Conservation (phyloP, 2,113 vertebrate species). For the Rhegmatorhina hoffmannsi region DNA sequence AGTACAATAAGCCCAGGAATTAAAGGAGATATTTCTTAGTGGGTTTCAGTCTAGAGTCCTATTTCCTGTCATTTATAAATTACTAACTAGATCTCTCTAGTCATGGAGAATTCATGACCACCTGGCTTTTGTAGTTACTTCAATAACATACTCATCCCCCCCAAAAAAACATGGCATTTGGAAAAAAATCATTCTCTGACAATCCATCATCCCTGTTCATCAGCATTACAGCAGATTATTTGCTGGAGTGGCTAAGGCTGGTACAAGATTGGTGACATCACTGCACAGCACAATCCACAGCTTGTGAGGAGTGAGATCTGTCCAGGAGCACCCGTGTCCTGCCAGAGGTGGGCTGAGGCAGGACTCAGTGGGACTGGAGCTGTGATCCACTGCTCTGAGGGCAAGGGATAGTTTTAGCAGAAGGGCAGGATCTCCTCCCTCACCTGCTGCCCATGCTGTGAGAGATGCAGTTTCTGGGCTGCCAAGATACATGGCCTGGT, state of each 20-base stretch:
- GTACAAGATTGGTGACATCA: not conserved
- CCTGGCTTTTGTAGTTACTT: not conserved
- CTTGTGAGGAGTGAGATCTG: not conserved
- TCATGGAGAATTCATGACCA: rapidly evolving
- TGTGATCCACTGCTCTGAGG: not conserved
- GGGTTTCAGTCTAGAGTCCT: not conserved
- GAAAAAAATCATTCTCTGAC: not conserved
- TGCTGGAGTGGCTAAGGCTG: not conserved
- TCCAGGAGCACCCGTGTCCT: not conserved
- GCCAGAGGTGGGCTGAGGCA: not conserved
- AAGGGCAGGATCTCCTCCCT: not conserved
- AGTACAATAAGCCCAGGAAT: not conserved
- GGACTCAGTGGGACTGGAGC: not conserved
- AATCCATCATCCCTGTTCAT: rapidly evolving
- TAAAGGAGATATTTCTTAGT: not conserved
- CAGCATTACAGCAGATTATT: not conserved
- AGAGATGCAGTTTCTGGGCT: not conserved
- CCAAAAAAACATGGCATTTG: not conserved
- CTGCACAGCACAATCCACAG: not conserved
- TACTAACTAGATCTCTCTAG: not conserved
- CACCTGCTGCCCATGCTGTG: not conserved
- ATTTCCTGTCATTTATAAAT: not conserved
- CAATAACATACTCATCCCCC: not conserved
- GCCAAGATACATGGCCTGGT: not conserved
- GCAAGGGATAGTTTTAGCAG: not conserved